Conservation (phyloP, 2,113 vertebrate species). For the Nothocercus nigrocapillus region DNA sequence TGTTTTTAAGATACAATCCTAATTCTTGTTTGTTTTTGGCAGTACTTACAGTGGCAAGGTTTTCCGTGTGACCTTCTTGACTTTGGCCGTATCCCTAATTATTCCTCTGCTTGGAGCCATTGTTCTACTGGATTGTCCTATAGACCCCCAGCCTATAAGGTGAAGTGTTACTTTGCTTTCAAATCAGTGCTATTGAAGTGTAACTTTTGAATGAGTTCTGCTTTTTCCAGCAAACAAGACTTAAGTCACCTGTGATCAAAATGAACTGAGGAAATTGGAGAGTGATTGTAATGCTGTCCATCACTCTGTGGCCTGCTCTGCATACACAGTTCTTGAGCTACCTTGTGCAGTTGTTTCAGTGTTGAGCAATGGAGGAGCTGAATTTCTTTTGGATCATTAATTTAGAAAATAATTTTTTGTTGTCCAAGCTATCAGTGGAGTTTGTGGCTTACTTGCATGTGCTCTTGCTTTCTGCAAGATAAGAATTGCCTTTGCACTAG, state of each 20-base stretch:
- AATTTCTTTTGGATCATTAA: neutral
- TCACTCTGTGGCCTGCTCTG: neutral
- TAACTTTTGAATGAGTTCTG: neutral
- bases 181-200: neutral
- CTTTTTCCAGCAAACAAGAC: neutral
- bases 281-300: neutral
- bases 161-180: conserved; percentile 52
- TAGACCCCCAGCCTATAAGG: conserved; percentile 90
- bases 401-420: neutral
- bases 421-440: neutral
- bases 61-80: conserved; percentile 89
- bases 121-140: conserved; percentile 90
- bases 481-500: neutral
- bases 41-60: conserved; percentile 93
- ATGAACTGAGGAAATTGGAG: neutral
- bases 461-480: neutral
- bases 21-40: conserved; percentile 16
- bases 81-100: conserved; percentile 80
- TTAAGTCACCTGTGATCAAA: neutral
- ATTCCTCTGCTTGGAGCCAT: conserved; percentile 85
- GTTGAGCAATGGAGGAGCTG: neutral
- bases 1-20: neutral
- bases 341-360: neutral
- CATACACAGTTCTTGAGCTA: neutral
- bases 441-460: fast-evolving